A percentile compares a stretch with the other conserved stretches of the same genome.
phyloP scores from a whole-genome alignment of 2,888 invertebrate species.

The Macaria liturata region DNA sequence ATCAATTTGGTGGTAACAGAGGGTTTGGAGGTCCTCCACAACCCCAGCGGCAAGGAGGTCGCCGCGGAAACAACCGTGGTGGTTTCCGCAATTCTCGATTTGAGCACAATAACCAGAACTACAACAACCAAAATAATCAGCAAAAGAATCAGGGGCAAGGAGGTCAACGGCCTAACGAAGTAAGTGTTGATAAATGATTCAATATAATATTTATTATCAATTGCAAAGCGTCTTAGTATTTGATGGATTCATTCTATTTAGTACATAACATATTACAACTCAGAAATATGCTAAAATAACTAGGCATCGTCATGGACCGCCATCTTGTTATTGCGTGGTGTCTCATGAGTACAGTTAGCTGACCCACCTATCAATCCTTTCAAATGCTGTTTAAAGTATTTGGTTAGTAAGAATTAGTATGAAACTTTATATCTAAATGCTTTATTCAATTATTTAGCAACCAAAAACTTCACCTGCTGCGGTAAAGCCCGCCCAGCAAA shows the following conservation, averaged over 20 bases:
- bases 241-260: too few relatives aligned
- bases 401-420: too few relatives aligned
- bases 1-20: slow-evolving; percentile 73
- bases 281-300: too few relatives aligned
- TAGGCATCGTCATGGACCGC: slow-evolving; percentile 23
- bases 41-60: slow-evolving; percentile 71
- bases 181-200: slow-evolving; percentile 31
- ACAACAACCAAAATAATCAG: slow-evolving; percentile 46
- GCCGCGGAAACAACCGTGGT: slow-evolving; percentile 64
- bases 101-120: slow-evolving; percentile 54
- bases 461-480: slow-evolving; percentile 30
- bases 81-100: slow-evolving; percentile 75
- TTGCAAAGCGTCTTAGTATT: too few relatives aligned
- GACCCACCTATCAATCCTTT: slow-evolving; percentile 6
- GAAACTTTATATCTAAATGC: too few relatives aligned
- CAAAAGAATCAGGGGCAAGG: slow-evolving; percentile 61
- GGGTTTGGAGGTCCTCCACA: slow-evolving; percentile 79
- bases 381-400: too few relatives aligned
- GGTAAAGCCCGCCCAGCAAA: slow-evolving; percentile 37
- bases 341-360: slow-evolving; percentile 10
- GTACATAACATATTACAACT: too few relatives aligned
- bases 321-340: slow-evolving; percentile 39
- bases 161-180: slow-evolving; percentile 75
- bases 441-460: slow-evolving; percentile 23
- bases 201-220: neutral